phyloP scores from a whole-genome alignment of 1,140 invertebrate species.

The Hyphantria cunea region DNA sequence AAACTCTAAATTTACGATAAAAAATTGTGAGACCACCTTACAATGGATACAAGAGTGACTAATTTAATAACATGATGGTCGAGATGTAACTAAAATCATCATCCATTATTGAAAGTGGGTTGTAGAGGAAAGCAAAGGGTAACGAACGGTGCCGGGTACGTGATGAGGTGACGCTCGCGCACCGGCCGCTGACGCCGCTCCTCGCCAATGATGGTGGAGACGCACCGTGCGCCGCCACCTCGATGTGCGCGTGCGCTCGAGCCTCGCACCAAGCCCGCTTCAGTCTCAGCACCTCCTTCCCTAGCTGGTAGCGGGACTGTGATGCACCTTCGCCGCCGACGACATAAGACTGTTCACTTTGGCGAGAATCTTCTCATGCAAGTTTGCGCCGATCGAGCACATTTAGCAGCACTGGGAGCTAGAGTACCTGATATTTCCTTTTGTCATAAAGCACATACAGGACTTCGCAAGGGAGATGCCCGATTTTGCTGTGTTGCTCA shows the following conservation, averaged over 20 bases:
- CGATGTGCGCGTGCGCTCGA: constrained; percentile 71
- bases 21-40: neutral
- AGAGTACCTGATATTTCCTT: constrained; percentile 77
- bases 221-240: constrained; percentile 76
- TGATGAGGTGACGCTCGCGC: constrained; percentile 75
- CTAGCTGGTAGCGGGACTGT: constrained; percentile 77
- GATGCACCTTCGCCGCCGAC: constrained; percentile 83
- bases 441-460: constrained; percentile 76
- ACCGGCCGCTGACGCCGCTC: constrained; percentile 76
- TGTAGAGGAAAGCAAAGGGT: constrained; percentile 31
- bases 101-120: neutral
- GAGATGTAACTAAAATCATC: constrained; percentile 31
- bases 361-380: constrained; percentile 87
- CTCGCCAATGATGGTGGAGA: constrained; percentile 80
- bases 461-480: constrained; percentile 66
- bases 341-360: constrained; percentile 89
- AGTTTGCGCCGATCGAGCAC: constrained; percentile 84
- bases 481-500: constrained; percentile 78
- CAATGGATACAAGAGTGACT: constrained; percentile 28
- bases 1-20: neutral
- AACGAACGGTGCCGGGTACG: constrained; percentile 39
- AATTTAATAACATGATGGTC: constrained; percentile 32
- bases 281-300: constrained; percentile 69
- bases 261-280: constrained; percentile 67
- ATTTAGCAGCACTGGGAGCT: constrained; percentile 74